Percentiles rank a stretch among this genome's conserved stretches.
phyloP scores from a whole-genome alignment of 2,888 invertebrate species.

The Chalcosyrphus nemorum region DNA sequence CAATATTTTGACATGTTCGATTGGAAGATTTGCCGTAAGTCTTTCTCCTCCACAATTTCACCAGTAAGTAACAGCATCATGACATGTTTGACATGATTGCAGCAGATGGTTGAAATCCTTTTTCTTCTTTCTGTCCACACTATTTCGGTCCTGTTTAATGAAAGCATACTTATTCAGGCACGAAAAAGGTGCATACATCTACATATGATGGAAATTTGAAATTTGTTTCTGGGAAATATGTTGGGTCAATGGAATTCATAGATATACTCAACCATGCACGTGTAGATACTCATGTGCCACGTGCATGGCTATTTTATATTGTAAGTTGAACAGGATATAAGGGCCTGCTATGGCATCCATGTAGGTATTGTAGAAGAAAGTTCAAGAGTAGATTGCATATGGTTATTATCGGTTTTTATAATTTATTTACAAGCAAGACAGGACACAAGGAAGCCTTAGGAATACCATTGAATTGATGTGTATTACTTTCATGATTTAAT shows the following conservation, averaged over 20 bases:
- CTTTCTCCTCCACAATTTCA: neutral
- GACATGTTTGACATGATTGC: constrained; percentile 60
- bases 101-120: constrained; percentile 49
- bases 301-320: constrained; percentile 6
- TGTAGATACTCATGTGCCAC: constrained; percentile 33
- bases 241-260: neutral
- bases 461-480: constrained; percentile 45
- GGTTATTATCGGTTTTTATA: constrained; percentile 22
- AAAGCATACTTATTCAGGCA: neutral
- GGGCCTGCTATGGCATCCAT: neutral
- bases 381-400: constrained; percentile 33
- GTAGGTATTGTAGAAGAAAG: constrained; percentile 6
- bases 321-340: constrained; percentile 3
- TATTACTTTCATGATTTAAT: constrained; percentile 16
- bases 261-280: constrained; percentile 26
- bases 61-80: constrained; percentile 2
- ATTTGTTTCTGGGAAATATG: neutral
- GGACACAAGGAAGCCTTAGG: neutral
- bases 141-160: neutral
- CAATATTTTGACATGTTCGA: constrained; percentile 68
- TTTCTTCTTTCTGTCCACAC: constrained; percentile 2
- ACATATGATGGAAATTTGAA: neutral
- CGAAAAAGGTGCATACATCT: neutral
- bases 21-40: constrained; percentile 38
- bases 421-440: neutral